Conservation (phyloP, 2,113 vertebrate genomes). For the Seriola rivoliana region DNA sequence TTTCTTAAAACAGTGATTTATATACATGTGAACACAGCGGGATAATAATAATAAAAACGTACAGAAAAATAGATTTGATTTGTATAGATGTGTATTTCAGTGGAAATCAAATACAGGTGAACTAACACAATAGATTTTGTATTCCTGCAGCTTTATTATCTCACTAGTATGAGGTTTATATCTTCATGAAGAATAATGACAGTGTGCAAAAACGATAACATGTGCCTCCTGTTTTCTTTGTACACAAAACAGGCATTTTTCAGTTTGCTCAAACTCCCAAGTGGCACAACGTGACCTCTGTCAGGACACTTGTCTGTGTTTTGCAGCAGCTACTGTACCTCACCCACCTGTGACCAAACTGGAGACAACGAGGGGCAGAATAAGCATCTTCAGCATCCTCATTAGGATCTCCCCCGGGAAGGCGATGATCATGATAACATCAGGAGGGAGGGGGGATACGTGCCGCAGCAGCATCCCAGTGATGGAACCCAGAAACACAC, state of each 20-base stretch:
- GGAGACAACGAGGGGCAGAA: constrained; percentile 97
- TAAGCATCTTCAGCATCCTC: constrained; percentile 99
- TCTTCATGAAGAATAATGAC: neutral
- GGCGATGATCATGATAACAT: constrained; percentile 94
- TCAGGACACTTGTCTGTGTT: constrained; percentile 14
- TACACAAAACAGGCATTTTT: neutral
- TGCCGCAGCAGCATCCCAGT: constrained; percentile 92
- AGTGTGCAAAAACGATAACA: constrained; percentile 7
- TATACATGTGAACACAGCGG: too few relatives aligned
- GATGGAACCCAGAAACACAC: constrained; percentile 93
- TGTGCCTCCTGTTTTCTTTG: neutral
- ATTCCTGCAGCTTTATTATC: neutral
- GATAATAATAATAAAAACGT: too few relatives aligned
- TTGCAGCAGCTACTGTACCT: constrained; percentile 18
- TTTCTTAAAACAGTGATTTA: too few relatives aligned
- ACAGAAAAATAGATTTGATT: too few relatives aligned
- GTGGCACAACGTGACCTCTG: constrained; percentile 11
- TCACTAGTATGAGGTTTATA: neutral
- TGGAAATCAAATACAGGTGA: neutral
- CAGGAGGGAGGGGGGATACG: constrained; percentile 92
- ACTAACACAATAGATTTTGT: neutral
- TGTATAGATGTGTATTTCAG: too few relatives aligned
- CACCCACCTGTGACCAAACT: constrained; percentile 96
- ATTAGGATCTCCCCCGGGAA: constrained; percentile 99
- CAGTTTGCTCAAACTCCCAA: neutral